Base-by-base conservation (phyloP, 2,113 vertebrate genomes). In the Ochotona princeps region DNA sequence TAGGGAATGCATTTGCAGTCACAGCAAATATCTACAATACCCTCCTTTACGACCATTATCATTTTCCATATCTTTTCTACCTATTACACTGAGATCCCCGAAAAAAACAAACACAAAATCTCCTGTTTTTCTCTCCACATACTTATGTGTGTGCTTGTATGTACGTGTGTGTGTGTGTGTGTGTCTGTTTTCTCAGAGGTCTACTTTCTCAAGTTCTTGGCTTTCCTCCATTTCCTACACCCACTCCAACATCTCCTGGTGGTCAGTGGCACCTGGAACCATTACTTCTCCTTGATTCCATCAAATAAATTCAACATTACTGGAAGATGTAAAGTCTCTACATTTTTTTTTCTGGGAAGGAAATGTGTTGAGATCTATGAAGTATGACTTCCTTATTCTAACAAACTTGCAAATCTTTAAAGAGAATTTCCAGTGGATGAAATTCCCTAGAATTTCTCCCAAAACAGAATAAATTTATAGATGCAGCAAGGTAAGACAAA, bases 321-420 rank as follows among this genome's bases (percentile, higher is more conserved):
- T 65, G 28, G 23, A 87, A 61, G 23, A 88, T 18, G n/a, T 7
- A 44, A 4, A 57, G 72, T 78, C 28, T 90, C 63, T 18, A 28
- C n/a, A 26, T 66, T 28, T 61, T 44, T n/a, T 65, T 65, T 65
- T 81, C 88, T 60, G 73, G 47, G 47, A 66, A 65, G 30, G 17
- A 60, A 74, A 66, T 67, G 21, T 60, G 15, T 47, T 8, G 35
- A 13, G 47, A 18, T 74, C 23, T 26, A 21, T 38, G 32, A 93
- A 78, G 72, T 57, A 51, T n/a, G 15, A 57, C 83, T 91, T 83
- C 65, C 35, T 83, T 18, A 72, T 32, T 83, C 1, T 72, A 57
- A 91, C 21, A 57, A 66, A 66, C 63, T 65, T 65, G 76, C 35
- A 85, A 67, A 23, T 85, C 66, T 80, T 90, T 80, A 35, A 74